phyloP scores from a whole-genome alignment of 2,113 vertebrate genomes.

The Crocuta crocuta region DNA sequence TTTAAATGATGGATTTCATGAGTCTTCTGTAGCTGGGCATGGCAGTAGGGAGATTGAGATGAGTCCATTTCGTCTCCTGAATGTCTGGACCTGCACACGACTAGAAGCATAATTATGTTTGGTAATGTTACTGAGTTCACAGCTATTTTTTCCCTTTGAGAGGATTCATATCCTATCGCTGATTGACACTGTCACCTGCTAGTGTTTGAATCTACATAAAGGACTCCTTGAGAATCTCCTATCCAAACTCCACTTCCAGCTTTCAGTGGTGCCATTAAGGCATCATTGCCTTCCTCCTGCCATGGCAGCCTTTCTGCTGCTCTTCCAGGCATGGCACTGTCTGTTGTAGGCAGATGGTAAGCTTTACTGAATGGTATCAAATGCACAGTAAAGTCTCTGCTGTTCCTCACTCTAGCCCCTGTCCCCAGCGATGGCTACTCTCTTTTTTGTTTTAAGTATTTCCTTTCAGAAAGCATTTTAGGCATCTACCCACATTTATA shows the following conservation, averaged over 20 bases:
- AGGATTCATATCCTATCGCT: conserved; percentile 4
- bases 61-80: background rate
- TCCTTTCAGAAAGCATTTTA: conserved; percentile 6
- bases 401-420: background rate
- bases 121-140: background rate
- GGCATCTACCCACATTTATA: background rate
- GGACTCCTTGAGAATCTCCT: background rate
- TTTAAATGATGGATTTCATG: background rate
- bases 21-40: background rate
- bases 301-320: background rate
- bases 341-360: background rate
- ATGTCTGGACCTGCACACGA: background rate
- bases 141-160: background rate
- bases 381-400: background rate
- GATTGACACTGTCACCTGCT: background rate
- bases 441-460: background rate
- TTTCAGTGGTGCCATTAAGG: rapidly evolving
- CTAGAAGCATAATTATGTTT: background rate
- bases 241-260: background rate
- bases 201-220: background rate
- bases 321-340: rapidly evolving
- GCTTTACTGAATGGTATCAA: background rate
- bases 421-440: background rate
- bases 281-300: background rate
- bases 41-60: background rate